Conservation (phyloP, 1,140 invertebrate species). For the Zaprionus capensis region DNA sequence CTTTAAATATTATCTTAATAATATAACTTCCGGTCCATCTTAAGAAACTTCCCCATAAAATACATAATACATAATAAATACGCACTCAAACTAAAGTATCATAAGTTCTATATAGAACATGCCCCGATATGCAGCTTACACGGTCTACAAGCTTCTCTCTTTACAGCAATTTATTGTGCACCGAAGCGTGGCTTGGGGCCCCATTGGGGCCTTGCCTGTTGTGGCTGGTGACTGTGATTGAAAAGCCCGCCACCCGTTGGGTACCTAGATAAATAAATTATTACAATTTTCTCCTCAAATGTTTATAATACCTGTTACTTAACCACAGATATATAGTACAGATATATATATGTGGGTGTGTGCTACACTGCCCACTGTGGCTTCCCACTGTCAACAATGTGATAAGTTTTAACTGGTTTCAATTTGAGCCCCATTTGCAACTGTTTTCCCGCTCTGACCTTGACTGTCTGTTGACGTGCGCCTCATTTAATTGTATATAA, state of each 20-base stretch:
- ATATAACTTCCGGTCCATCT: too few relatives aligned
- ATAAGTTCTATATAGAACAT: neutral
- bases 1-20: too few relatives aligned
- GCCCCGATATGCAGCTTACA: neutral
- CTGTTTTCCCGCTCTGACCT: slow-evolving; percentile 30
- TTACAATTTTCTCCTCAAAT: slow-evolving; percentile 28
- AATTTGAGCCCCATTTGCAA: slow-evolving; percentile 29
- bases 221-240: slow-evolving; percentile 5
- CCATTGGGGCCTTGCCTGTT: slow-evolving; percentile 7
- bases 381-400: slow-evolving; percentile 8
- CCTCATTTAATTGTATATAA: slow-evolving; percentile 37
- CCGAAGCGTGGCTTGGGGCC: slow-evolving; percentile 17
- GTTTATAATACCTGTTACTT: slow-evolving; percentile 25
- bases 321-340: neutral
- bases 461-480: slow-evolving; percentile 27
- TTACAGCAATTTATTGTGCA: slow-evolving; percentile 8
- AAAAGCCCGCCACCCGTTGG: neutral
- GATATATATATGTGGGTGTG: neutral
- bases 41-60: too few relatives aligned
- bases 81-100: neutral
- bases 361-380: neutral
- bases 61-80: neutral
- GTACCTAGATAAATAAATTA: slow-evolving; percentile 27
- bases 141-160: neutral
- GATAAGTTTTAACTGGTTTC: slow-evolving; percentile 43